Base-by-base conservation (phyloP, 2,888 invertebrate species). In the Agrotis segetum region DNA sequence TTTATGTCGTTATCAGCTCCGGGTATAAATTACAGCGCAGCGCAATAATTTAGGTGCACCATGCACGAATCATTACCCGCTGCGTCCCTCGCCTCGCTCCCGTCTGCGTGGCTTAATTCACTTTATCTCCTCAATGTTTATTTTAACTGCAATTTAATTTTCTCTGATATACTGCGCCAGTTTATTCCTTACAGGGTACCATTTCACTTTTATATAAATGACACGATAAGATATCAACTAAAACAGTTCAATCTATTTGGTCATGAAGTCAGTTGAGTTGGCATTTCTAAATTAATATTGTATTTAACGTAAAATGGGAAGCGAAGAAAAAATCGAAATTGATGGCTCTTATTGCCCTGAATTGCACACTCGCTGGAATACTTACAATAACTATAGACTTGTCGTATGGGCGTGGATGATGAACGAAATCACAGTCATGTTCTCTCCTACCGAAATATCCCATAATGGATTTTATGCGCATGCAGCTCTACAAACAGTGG, bases 61-160 rank as follows among this genome's bases (percentile, higher is more conserved):
- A 92, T 94, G 93, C 94, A 95, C 95, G 96, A 94, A 95, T 96
- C 95, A 95, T 96, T 96, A 93, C 96, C 94, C 95, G 93, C 95
- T 94, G 95, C 90, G 94, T 87, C 86, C 88, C 75, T 67, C 80
- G 75, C 82, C 75, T 65, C 66, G 67, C 78, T 84, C 88, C 89
- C 88, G 86, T 87, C 89, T 89, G 89, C 90, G 90, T 90, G 90
- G 88, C 92, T 94, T 94, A 94, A 95, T 95, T 95, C 92, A 93
- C 92, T 94, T 94, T 95, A 94, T 94, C 92, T 92, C 89, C 84
- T 89, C 88, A 90, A 91, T 90, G 89, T 92, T 93, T 91, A 91
- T 89, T 92, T 90, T 91, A 93, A 94, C 91, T 89, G 90, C 88
- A 87, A 89, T 92, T 93, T 91, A 90, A 93, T 91, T 90, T 87